Conservation (phyloP, 1,140 invertebrate species). For the Muscidifurax raptorellus region DNA sequence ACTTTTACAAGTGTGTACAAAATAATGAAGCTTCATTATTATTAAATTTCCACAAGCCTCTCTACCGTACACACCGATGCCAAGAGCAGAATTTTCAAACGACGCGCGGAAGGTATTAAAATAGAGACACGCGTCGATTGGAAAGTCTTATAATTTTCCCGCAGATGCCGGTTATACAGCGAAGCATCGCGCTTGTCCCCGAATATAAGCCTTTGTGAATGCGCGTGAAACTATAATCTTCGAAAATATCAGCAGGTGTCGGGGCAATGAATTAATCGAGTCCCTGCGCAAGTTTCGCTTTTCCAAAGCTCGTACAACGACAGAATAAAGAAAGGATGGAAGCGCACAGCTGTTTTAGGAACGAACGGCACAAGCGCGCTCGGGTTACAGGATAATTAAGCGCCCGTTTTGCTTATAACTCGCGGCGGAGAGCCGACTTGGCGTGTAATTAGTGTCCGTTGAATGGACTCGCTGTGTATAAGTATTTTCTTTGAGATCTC, state of each 20-base stretch:
- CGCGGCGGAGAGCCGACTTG: neutral
- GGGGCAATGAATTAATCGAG: no score
- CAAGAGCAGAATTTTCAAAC: neutral
- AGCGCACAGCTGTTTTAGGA: neutral
- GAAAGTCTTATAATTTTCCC: constrained; percentile 37
- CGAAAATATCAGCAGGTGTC: neutral
- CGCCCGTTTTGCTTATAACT: neutral
- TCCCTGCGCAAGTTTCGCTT: no score
- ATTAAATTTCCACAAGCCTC: neutral
- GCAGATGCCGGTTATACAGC: neutral
- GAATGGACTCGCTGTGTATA: no score
- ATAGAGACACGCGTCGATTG: constrained; percentile 1
- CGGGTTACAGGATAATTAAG: neutral
- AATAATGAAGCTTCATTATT: neutral
- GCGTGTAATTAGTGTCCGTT: no score
- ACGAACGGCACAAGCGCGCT: no score
- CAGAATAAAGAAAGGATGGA: neutral
- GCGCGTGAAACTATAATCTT: neutral
- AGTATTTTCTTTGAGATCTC: no score
- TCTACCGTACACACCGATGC: no score
- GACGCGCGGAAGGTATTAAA: constrained; percentile 22
- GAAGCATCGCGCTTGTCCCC: no score
- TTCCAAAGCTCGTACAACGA: no score
- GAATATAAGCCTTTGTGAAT: neutral
- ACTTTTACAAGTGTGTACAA: neutral